phyloP scores from a whole-genome alignment of 1,140 invertebrate genomes.

The Drosophila insularis region DNA sequence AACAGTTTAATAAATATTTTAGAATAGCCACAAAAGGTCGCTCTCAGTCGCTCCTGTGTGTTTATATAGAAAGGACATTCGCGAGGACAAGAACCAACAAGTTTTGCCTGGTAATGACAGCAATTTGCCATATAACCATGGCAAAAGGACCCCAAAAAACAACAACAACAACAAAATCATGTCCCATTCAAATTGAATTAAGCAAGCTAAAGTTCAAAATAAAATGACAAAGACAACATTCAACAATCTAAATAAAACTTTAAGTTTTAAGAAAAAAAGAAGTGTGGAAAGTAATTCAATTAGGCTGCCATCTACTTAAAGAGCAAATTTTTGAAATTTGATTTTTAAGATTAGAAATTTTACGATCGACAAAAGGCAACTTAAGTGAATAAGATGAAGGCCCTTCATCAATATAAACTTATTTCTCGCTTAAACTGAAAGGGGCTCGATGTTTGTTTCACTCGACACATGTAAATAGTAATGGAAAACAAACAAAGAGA shows the following conservation, averaged over 20 bases:
- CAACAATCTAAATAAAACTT: background rate
- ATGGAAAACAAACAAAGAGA: background rate
- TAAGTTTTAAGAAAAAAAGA: background rate
- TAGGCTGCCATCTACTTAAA: no score
- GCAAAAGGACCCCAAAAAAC: constrained; percentile 3
- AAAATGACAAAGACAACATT: background rate
- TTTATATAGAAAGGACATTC: background rate
- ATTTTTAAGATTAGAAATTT: no score
- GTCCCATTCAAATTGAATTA: constrained; percentile 52
- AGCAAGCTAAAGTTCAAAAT: constrained; percentile 19
- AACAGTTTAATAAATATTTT: no score
- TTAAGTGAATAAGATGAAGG: no score
- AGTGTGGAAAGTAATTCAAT: no score
- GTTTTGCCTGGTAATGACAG: constrained; percentile 50
- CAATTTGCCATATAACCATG: constrained; percentile 33
- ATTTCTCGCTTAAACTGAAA: background rate
- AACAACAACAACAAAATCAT: constrained; percentile 2
- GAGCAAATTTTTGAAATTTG: no score
- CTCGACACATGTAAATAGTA: background rate
- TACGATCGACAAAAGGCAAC: no score
- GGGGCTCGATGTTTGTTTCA: background rate
- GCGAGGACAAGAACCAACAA: constrained; percentile 24
- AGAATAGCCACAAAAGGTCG: no score
- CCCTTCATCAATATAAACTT: no score
- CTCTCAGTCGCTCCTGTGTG: background rate